Percentiles rank a stretch among this genome's conserved stretches.
phyloP scores from a whole-genome alignment of 2,797 vertebrate genomes.

The Periophthalmus magnuspinnatus region DNA sequence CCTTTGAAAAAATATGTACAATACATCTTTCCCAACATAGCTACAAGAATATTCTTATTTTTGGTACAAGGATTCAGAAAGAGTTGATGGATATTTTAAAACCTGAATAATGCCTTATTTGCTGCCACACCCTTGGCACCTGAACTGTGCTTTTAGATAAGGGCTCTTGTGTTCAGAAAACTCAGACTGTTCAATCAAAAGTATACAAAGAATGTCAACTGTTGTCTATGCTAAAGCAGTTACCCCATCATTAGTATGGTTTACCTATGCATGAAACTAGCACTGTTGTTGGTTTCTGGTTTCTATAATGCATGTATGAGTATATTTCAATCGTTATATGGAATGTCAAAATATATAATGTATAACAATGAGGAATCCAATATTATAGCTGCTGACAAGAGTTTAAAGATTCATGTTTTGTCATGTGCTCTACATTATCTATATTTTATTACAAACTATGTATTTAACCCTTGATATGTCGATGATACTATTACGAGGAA shows the following conservation, averaged over 20 bases:
- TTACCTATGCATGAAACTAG: not conserved
- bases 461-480: not conserved
- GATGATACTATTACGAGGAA: not conserved
- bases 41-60: not conserved
- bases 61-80: not conserved
- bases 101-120: slow-evolving; percentile 16
- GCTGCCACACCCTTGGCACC: slow-evolving; percentile 29
- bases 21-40: slow-evolving; percentile 1
- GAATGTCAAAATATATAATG: not conserved
- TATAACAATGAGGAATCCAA: not conserved
- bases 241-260: not conserved
- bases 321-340: not conserved
- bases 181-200: slow-evolving; percentile 20
- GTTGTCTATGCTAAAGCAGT: not conserved
- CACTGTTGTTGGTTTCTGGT: not conserved
- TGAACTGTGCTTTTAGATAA: slow-evolving; percentile 21
- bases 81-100: slow-evolving; percentile 3
- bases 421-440: not conserved
- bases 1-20: slow-evolving; percentile 7
- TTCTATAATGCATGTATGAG: not conserved
- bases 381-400: not conserved
- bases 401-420: not conserved
- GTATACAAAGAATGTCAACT: not conserved
- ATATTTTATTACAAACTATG: not conserved
- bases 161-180: slow-evolving; percentile 20